These are phyloP conservation scores for Cepaea hortensis DNA, from an alignment of 2,888 invertebrate genomes.

Conservation along the genomic window DNA sequence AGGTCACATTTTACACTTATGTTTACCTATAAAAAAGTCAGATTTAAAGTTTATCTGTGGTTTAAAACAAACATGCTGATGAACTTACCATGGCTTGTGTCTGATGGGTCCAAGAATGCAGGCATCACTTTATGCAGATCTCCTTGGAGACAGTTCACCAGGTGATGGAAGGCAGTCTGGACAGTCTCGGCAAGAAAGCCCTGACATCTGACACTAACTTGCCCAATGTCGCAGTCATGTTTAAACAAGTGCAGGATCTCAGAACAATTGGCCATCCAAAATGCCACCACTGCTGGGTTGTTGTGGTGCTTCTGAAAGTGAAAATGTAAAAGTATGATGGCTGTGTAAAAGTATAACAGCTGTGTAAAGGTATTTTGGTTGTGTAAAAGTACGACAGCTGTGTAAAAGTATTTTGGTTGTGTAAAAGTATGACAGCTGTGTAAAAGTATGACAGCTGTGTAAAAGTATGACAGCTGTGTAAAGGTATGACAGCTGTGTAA, in stretches of 20 bases:
- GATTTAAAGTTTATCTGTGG: not conserved
- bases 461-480: no score
- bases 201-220: slow-evolving; percentile 89
- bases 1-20: no score
- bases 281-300: slow-evolving; percentile 73
- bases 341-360: no score
- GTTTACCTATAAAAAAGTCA: no score
- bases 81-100: slow-evolving; percentile 59
- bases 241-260: slow-evolving; percentile 96
- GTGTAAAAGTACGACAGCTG: no score
- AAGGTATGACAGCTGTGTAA: no score
- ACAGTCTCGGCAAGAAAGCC: slow-evolving; percentile 94
- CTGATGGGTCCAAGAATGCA: slow-evolving; percentile 73
- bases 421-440: no score
- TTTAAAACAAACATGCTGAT: not conserved
- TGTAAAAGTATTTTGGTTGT: no score
- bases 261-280: slow-evolving; percentile 98
- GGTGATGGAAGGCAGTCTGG: slow-evolving; percentile 84
- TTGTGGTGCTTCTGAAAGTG: slow-evolving; percentile 67
- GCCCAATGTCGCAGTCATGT: slow-evolving; percentile 94
- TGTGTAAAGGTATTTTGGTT: no score
- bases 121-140: slow-evolving; percentile 75
- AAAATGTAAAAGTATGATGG: not conserved
- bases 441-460: no score
- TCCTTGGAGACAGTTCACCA: slow-evolving; percentile 75